Conservation (phyloP, 1,140 invertebrate genomes). For the Heliconius eleuchia region DNA sequence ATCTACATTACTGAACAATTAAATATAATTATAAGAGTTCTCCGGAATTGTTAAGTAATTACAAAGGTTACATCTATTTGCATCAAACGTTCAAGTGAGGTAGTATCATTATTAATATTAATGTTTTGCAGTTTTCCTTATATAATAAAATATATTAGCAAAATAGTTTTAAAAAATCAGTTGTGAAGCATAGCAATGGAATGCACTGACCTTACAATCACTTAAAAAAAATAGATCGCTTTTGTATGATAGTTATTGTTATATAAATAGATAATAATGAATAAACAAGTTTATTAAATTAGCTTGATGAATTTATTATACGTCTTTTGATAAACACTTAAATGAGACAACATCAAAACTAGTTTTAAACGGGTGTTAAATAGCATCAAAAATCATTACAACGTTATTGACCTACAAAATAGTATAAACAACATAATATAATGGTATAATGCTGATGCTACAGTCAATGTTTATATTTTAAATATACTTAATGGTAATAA, state of each 20-base stretch:
- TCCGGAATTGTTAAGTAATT: neutral
- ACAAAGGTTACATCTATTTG: neutral
- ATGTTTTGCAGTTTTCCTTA: neutral
- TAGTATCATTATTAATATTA: neutral
- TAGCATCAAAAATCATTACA: slow-evolving; percentile 5
- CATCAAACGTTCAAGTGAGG: neutral
- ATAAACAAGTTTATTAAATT: neutral
- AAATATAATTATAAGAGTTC: slow-evolving; percentile 1
- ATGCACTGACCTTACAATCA: slow-evolving; percentile 10
- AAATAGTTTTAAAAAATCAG: neutral
- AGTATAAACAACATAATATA: neutral
- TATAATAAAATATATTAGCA: neutral
- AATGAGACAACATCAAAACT: neutral
- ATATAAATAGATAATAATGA: neutral
- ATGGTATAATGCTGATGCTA: neutral
- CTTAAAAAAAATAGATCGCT: neutral
- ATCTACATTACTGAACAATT: neutral
- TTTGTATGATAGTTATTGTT: neutral
- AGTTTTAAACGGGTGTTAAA: neutral
- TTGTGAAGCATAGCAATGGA: neutral
- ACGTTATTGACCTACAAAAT: slow-evolving; percentile 10
- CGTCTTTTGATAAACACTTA: neutral
- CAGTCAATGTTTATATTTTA: neutral
- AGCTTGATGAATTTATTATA: neutral
- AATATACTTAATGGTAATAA: neutral